Percentiles rank a stretch among this genome's conserved stretches.
Evolutionary conservation across 2,113 vertebrate genomes (phyloP).

Genomic region (Xiphophorus couchianus): DNA sequence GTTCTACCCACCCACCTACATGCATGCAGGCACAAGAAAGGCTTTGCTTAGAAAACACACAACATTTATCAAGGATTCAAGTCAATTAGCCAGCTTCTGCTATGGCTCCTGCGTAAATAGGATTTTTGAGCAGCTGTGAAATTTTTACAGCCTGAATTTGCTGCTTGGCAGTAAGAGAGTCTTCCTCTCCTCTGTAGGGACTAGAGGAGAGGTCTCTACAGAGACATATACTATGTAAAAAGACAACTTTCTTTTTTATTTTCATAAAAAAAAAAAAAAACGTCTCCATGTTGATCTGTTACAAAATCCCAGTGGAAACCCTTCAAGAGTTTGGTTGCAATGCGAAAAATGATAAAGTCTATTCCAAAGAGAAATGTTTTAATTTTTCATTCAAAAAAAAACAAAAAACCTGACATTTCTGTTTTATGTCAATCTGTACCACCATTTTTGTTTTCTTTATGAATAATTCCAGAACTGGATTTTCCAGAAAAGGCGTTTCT

Average conservation of each 20-base stretch:
- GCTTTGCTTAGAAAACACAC: constrained; percentile 35
- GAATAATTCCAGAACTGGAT: neutral
- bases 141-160: constrained; percentile 2
- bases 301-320: neutral
- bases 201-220: neutral
- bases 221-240: neutral
- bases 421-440: neutral
- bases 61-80: constrained; percentile 43
- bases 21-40: neutral
- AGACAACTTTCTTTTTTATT: neutral
- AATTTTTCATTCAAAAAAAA: neutral
- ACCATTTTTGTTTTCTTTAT: neutral
- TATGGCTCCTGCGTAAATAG: constrained; percentile 16
- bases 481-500: neutral
- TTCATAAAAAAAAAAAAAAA: neutral
- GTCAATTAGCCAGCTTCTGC: constrained; percentile 51
- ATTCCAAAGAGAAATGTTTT: constrained; percentile 20
- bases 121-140: constrained; percentile 17
- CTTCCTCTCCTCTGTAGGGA: neutral
- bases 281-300: neutral
- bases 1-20: constrained; percentile 25
- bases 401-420: neutral
- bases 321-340: neutral
- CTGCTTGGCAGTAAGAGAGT: constrained; percentile 5
- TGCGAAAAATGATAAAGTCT: neutral